Evolutionary conservation across 2,797 vertebrate genomes (phyloP).

Genomic region (Microchirus variegatus): DNA sequence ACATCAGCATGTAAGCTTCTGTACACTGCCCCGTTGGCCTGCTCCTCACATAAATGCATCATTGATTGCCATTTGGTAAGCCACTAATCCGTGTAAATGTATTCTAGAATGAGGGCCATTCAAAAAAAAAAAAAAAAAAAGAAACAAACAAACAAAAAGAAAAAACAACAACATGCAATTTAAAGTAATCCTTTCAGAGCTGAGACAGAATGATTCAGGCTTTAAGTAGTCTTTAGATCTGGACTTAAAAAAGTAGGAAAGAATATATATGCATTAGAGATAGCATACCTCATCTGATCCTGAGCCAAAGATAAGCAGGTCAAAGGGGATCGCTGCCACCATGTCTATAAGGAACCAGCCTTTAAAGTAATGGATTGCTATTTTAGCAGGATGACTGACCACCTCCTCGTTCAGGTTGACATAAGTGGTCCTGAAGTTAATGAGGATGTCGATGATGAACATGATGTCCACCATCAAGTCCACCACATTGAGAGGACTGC

Average conservation of each 20-base stretch:
- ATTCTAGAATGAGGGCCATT: slow-evolving; percentile 82
- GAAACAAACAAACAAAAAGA: slow-evolving; percentile 25
- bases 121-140: slow-evolving; percentile 69
- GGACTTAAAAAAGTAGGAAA: no score
- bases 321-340: slow-evolving; percentile 99
- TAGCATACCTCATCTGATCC: slow-evolving; percentile 97
- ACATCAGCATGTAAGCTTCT: slow-evolving; percentile 76
- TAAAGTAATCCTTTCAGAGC: slow-evolving; percentile 79
- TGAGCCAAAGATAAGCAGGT: slow-evolving; percentile 99
- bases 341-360: slow-evolving; percentile 99
- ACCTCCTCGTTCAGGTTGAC: slow-evolving; percentile 99
- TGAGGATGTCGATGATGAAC: slow-evolving; percentile 99
- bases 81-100: slow-evolving; percentile 85
- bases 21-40: slow-evolving; percentile 71
- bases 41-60: slow-evolving; percentile 81
- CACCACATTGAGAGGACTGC: slow-evolving; percentile 96
- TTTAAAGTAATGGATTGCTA: slow-evolving; percentile 99
- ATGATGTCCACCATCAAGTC: slow-evolving; percentile 99
- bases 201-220: slow-evolving; percentile 69
- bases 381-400: slow-evolving; percentile 97
- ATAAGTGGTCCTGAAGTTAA: slow-evolving; percentile 99
- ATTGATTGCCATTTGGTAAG: slow-evolving; percentile 85
- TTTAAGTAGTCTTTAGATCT: slow-evolving; percentile 71
- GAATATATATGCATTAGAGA: slow-evolving; percentile 27
- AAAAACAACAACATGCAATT: slow-evolving; percentile 62